Base-by-base conservation (phyloP, 2,797 vertebrate genomes). In the Crocodylus rhombifer region DNA sequence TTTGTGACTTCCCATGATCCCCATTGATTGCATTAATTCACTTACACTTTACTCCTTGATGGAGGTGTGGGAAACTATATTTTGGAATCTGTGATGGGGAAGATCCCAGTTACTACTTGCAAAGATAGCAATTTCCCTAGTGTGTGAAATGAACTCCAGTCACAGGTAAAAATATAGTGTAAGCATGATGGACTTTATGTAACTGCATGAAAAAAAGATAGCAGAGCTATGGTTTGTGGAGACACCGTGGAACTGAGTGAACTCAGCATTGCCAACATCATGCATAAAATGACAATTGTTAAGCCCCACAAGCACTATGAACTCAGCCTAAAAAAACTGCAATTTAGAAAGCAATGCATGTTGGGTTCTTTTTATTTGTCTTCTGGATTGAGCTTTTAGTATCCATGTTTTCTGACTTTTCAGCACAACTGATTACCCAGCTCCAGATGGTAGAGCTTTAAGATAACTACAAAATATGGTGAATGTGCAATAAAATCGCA, bases 231-330 rank as follows among this genome's bases (percentile, higher is more conserved):
- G 60, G 42, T 62, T 42, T 2, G 42, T 51, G 25, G 17, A 3
- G 65, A 82, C 56, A 60, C 56, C 56, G 1, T 16, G 56, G 61
- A 77, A 82, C 64, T 91, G 92, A 85, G 57, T 18, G 64, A 67
- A 67, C n/a, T 67, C n/a, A 20, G n/a, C 33, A 30, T 69, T 33
- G 65, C 86, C 73, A 88, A 64, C 63, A 83, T 85, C 80, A 92
- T 87, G 91, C 87, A 78, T 28, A 76, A 87, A 84, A 0, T 10
- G 11, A 81, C 84, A 94, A 90, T 61, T 93, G 89, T n/a, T 91
- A 55, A 36, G 15, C 11, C 61, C n/a, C 86, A 64, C 84, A 95
- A 87, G 33, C 7, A 5, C 26, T 25, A 30, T 56, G 73, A 91
- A 25, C 88, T 93, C 78, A 86, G 58, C 42, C 86, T 87, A 64